Evolutionary conservation across 2,113 vertebrate species (phyloP), one percentile per base, ranked within the genome.

Genomic region (Rousettus leschenaultii): DNA sequence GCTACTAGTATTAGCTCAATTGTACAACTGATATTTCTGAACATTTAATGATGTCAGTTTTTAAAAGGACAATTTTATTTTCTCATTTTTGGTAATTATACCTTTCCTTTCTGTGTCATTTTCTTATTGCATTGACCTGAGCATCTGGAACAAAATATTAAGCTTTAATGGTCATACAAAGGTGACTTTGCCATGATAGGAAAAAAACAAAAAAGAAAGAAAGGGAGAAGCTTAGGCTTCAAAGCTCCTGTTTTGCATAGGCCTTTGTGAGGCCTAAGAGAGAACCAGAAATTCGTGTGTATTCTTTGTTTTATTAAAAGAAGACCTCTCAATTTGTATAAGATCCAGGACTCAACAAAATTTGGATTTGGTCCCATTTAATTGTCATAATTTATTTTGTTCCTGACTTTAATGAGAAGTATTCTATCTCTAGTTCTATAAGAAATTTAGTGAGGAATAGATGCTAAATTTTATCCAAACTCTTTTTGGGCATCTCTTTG

Each of bases 11-110:
- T 89, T 84, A 94, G 18, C 65, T 86, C 43, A 21, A 40, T 38
- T 83, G 63, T 73, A 22, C 35, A 71, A 26, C 73, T 33, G n/a
- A 84, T 70, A 12, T 43, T 94, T 97, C 63, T 95, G 40, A 94
- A 86, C 40, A 95, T 89, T 88, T 92, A 91, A 57, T 55, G 28
- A 26, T 94, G 84, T 40, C 12, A 35, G 0, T 59, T 92, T 86
- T 84, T 79, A 48, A 93, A 82, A 86, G 84, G 53, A 86, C 35
- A 94, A 66, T 84, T 91, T 88, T 82, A 85, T 89, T 87, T 93
- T 91, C 65, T 91, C 33, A 16, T 83, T 79, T 70, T 55, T 77
- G 38, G 15, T 59, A 73, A 90, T 75, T 89, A 66, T 78, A 63
- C 6, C 33, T 84, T 88, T 96, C 61, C 22, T 87, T 92, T 95